Conservation (phyloP, 2,888 invertebrate genomes). For the Dolichopus griseipennis region DNA sequence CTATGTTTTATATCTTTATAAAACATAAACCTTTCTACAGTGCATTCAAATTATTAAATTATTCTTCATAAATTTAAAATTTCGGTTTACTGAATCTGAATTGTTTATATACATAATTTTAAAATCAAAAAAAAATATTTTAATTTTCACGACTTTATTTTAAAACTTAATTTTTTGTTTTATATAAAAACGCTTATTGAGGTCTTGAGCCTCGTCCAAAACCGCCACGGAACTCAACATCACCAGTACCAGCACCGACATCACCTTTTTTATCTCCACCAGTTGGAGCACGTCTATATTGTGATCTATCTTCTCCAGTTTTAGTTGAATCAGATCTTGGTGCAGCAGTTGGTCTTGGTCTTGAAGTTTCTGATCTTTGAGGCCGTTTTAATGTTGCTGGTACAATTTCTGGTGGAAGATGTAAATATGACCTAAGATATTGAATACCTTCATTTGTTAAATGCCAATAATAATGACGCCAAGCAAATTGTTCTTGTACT, state of each 20-base stretch:
- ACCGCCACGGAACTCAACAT: slow-evolving; percentile 85
- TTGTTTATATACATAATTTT: too few species aligned
- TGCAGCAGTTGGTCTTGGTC: slow-evolving; percentile 62
- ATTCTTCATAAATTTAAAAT: too few species aligned
- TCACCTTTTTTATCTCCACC: slow-evolving; percentile 89
- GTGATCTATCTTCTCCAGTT: slow-evolving; percentile 72
- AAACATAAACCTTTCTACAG: too few species aligned
- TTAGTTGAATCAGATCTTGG: slow-evolving; percentile 60
- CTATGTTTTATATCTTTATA: too few species aligned
- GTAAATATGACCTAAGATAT: slow-evolving; percentile 88
- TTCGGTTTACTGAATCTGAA: too few species aligned
- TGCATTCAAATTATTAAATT: too few species aligned
- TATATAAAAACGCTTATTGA: slow-evolving; percentile 26
- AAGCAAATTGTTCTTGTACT: slow-evolving; percentile 99
- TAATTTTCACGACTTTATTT: background rate
- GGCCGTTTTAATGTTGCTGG: slow-evolving; percentile 94
- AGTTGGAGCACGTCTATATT: slow-evolving; percentile 68
- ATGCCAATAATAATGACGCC: slow-evolving; percentile 98
- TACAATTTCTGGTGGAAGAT: slow-evolving; percentile 97
- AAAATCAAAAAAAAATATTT: background rate
- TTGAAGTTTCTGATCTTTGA: slow-evolving; percentile 72
- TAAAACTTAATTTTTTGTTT: slow-evolving; percentile 19
- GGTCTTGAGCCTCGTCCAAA: slow-evolving; percentile 63
- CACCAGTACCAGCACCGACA: slow-evolving; percentile 89
- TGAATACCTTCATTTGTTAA: slow-evolving; percentile 97